Conservation (phyloP, 2,113 vertebrate genomes). For the Montifringilla adamsi region DNA sequence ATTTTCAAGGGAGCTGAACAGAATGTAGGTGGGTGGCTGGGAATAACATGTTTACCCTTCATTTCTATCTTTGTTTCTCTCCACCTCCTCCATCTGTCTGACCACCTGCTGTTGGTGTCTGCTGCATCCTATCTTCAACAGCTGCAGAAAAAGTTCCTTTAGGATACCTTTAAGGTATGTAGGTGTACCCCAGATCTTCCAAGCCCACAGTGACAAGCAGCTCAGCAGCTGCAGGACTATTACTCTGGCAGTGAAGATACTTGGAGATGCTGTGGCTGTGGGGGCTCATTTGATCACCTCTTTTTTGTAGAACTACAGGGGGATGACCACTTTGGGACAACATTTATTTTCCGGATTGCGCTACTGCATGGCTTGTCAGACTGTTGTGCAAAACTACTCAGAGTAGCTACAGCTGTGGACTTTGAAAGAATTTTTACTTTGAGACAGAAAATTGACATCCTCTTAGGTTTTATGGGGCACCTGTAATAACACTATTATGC, state of each 20-base stretch:
- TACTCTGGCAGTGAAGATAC: neutral
- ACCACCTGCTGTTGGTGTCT: neutral
- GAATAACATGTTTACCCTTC: neutral
- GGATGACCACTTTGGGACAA: neutral
- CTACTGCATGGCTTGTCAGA: too few species aligned
- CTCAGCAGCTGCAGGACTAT: neutral
- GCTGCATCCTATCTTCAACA: neutral
- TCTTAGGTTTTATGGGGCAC: neutral
- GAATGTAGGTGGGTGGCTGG: neutral
- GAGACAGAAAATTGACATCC: neutral
- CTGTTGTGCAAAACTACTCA: neutral
- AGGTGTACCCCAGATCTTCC: neutral
- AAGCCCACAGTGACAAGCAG: neutral
- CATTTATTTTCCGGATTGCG: neutral
- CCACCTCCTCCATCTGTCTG: neutral
- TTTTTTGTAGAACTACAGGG: neutral
- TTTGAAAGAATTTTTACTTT: neutral
- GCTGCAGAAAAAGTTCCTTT: neutral
- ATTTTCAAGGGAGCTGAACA: neutral
- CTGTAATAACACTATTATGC: accelerated
- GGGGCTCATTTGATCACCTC: neutral
- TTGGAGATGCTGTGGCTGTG: neutral
- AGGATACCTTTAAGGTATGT: too few species aligned
- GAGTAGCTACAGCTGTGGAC: neutral
- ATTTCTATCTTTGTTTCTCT: neutral